phyloP scores from a whole-genome alignment of 2,888 invertebrate species.

The Gisinianus flammeolus region DNA sequence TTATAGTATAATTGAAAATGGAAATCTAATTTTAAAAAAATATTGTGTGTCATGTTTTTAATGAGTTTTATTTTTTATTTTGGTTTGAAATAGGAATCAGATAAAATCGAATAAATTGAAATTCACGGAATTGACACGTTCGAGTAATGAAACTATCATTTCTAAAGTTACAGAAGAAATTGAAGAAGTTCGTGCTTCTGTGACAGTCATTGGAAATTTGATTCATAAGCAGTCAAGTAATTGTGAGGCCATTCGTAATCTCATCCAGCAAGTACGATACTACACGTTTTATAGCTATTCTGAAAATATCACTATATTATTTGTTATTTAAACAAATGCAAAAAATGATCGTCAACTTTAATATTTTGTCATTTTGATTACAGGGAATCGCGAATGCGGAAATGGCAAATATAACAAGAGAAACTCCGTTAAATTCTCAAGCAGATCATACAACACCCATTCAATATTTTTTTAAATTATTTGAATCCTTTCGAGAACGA shows the following conservation, averaged over 20 bases:
- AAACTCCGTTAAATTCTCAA: conserved; percentile 37
- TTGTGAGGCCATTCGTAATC: conserved; percentile 30
- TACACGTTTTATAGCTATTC: neutral
- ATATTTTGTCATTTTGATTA: neutral
- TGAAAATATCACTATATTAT: neutral
- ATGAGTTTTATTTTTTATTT: neutral
- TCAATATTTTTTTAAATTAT: conserved; percentile 28
- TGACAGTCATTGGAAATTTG: conserved; percentile 28
- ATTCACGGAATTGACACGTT: conserved; percentile 31
- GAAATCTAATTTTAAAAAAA: neutral
- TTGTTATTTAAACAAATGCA: neutral
- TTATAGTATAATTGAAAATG: no score
- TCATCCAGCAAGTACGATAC: conserved; percentile 37
- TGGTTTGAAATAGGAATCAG: conserved; percentile 28
- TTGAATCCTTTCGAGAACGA: conserved; percentile 22
- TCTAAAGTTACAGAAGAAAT: conserved; percentile 39
- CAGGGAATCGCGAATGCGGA: conserved; percentile 40
- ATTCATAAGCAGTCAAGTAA: conserved; percentile 37
- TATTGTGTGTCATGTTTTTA: neutral
- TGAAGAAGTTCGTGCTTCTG: conserved; percentile 36
- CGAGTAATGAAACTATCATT: conserved; percentile 34
- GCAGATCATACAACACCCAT: conserved; percentile 30
- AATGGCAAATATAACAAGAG: conserved; percentile 41
- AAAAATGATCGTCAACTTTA: no score
- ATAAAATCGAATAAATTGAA: conserved; percentile 39